Conservation (phyloP, 2,888 invertebrate genomes). For the Trichacis sp. region DNA sequence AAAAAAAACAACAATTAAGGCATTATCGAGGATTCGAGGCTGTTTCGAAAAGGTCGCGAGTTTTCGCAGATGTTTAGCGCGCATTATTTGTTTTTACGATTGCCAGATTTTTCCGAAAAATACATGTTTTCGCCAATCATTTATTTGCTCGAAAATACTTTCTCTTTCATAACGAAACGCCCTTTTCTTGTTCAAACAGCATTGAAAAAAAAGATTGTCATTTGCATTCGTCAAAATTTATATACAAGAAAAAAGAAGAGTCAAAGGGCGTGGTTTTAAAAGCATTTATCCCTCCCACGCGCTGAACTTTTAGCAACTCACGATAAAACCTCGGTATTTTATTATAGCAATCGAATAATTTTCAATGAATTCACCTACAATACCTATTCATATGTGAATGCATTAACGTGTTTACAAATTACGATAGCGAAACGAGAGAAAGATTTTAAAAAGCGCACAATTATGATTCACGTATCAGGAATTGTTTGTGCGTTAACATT, state of each 20-base stretch:
- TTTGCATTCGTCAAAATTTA: neutral
- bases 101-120: neutral
- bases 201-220: no score
- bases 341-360: neutral
- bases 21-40: conserved; percentile 2
- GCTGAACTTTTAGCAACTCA: conserved; percentile 35
- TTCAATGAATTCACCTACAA: neutral
- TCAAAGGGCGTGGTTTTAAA: conserved; percentile 52
- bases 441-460: neutral
- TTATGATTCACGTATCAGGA: neutral
- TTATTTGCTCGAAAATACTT: neutral
- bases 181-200: no score
- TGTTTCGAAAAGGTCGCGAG: conserved; percentile 1
- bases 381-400: neutral
- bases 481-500: neutral
- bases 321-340: no score
- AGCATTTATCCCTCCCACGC: conserved; percentile 39
- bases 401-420: neutral
- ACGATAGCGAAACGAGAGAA: no score
- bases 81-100: neutral
- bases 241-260: conserved; percentile 9
- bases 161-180: neutral
- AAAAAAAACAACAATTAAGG: neutral
- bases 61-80: neutral
- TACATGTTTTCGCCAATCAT: neutral